Conservation (phyloP, 1,140 invertebrate species). For the Saccostrea echinata region DNA sequence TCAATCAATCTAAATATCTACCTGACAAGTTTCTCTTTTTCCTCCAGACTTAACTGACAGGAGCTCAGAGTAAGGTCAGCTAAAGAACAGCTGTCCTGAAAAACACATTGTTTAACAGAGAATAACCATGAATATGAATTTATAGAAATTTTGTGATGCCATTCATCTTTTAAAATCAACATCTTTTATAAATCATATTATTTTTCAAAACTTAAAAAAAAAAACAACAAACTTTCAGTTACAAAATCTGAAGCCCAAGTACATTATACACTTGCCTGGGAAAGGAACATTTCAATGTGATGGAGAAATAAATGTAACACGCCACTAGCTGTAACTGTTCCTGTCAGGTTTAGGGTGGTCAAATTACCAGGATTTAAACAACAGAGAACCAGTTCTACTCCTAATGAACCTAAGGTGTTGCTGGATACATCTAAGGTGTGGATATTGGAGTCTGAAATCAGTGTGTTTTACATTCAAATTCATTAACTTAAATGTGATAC, state of each 20-base stretch:
- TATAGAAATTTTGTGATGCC: too few relatives aligned
- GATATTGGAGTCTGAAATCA: conserved; percentile 60
- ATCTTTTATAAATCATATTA: not conserved
- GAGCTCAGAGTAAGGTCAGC: not conserved
- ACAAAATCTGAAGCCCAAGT: not conserved
- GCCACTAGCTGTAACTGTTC: conserved; percentile 52
- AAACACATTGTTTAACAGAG: not conserved
- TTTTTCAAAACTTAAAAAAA: not conserved
- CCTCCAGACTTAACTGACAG: not conserved
- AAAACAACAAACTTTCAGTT: not conserved
- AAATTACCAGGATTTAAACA: conserved; percentile 56
- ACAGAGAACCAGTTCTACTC: conserved; percentile 65
- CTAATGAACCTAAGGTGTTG: conserved; percentile 65
- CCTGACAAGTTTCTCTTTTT: conserved; percentile 13
- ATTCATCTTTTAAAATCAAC: not conserved
- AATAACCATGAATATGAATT: too few relatives aligned
- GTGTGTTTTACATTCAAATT: too few relatives aligned
- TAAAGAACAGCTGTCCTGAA: not conserved
- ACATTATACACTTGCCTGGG: conserved; percentile 55
- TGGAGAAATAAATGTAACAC: conserved; percentile 56
- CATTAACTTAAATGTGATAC: too few relatives aligned
- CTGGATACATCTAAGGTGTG: conserved; percentile 62
- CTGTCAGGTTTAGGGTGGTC: conserved; percentile 50
- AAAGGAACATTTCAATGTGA: conserved; percentile 60
- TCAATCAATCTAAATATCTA: not conserved